These are phyloP conservation scores for Cyclopterus lumpus DNA, from an alignment of 2,797 vertebrate genomes.

Conservation along the genomic window DNA sequence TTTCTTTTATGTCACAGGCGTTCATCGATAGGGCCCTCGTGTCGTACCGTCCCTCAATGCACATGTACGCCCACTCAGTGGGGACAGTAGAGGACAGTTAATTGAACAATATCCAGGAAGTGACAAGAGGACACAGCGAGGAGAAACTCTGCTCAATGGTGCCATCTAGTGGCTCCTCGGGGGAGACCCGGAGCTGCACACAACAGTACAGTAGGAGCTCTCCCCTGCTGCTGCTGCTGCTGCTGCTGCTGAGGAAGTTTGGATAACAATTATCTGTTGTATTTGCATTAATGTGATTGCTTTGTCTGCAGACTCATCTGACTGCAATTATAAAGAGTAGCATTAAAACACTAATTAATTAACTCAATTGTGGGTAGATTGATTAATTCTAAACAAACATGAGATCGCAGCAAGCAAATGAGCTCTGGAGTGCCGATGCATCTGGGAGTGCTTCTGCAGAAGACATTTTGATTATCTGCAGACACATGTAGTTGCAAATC, in stretches of 20 bases:
- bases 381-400: slow-evolving; percentile 87
- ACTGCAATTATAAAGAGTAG: slow-evolving; percentile 87
- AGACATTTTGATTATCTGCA: slow-evolving; percentile 86
- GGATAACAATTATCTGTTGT: slow-evolving; percentile 85
- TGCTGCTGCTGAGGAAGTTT: slow-evolving; percentile 74
- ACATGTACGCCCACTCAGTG: slow-evolving; percentile 60
- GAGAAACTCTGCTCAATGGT: slow-evolving; percentile 83
- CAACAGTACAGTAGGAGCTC: slow-evolving; percentile 46
- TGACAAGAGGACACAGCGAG: slow-evolving; percentile 41
- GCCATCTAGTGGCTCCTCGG: slow-evolving; percentile 81
- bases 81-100: slow-evolving; percentile 71
- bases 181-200: not conserved
- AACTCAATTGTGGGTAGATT: slow-evolving; percentile 85
- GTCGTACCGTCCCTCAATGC: slow-evolving; percentile 69
- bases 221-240: slow-evolving; percentile 48
- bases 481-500: slow-evolving; percentile 87
- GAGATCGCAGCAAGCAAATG: slow-evolving; percentile 85
- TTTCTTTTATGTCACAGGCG: slow-evolving; percentile 56
- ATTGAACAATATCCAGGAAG: slow-evolving; percentile 74
- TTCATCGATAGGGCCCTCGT: slow-evolving; percentile 59
- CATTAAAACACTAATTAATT: slow-evolving; percentile 88
- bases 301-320: slow-evolving; percentile 85
- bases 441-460: slow-evolving; percentile 80
- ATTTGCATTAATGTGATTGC: slow-evolving; percentile 85
- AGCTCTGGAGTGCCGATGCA: slow-evolving; percentile 85